These are phyloP conservation scores for Pandion haliaetus DNA, from an alignment of 2,113 vertebrate genomes.

Conservation along the genomic window DNA sequence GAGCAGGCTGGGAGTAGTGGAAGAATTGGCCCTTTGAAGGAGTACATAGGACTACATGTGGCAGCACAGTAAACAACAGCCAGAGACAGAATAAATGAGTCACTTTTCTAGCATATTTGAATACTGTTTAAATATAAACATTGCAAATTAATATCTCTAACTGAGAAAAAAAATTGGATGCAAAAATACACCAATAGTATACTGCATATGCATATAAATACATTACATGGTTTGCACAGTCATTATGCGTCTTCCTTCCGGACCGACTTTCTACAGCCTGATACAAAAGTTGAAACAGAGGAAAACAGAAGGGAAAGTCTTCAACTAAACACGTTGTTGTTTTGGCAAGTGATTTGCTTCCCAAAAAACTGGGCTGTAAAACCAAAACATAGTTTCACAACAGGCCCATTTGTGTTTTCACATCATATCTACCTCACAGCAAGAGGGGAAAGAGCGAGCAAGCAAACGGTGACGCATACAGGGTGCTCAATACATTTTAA, in stretches of 20 bases:
- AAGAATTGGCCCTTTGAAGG: background rate
- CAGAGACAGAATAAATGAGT: background rate
- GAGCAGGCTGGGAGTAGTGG: background rate
- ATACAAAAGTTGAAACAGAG: background rate
- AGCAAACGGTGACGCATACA: background rate
- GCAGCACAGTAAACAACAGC: background rate
- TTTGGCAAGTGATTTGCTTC: background rate
- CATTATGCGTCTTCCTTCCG: background rate
- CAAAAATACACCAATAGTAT: conserved; percentile 25
- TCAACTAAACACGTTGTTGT: background rate
- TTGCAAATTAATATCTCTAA: conserved; percentile 16
- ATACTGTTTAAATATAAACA: conserved; percentile 55
- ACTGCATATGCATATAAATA: conserved; percentile 5
- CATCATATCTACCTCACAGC: background rate
- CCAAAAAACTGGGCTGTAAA: background rate
- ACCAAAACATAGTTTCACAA: background rate
- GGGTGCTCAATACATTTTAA: background rate
- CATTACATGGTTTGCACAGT: background rate
- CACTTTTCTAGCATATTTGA: background rate
- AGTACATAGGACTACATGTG: background rate
- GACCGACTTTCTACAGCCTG: background rate
- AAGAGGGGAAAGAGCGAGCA: background rate
- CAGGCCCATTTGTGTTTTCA: background rate
- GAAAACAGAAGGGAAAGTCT: background rate
- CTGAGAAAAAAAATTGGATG: conserved; percentile 35